These are phyloP conservation scores for Sus cebifrons DNA, from an alignment of 2,797 vertebrate species.

Conservation along the genomic window DNA sequence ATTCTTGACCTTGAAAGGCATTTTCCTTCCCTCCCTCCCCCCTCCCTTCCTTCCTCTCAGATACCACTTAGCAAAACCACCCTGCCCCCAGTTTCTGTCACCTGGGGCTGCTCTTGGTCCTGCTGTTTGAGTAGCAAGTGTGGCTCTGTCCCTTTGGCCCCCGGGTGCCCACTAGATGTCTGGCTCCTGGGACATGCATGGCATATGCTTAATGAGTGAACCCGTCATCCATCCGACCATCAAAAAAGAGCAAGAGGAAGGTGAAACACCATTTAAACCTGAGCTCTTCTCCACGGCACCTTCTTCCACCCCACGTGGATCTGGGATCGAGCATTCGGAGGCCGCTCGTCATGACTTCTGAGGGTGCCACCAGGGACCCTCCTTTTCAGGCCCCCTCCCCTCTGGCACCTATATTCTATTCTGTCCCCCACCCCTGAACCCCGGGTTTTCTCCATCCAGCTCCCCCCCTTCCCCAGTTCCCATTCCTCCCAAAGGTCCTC, in stretches of 20 bases:
- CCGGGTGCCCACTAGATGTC: background rate
- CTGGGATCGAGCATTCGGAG: background rate
- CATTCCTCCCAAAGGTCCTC: background rate
- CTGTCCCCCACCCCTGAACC: no score
- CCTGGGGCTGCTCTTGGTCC: background rate
- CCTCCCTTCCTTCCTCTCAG: background rate
- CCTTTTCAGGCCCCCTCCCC: background rate
- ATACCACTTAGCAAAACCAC: background rate
- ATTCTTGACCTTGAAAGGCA: background rate
- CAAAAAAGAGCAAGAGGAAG: background rate
- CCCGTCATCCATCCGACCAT: rapidly evolving
- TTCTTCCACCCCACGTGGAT: background rate
- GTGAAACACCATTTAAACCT: background rate
- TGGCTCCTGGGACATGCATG: background rate
- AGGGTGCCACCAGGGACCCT: background rate
- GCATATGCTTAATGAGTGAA: background rate
- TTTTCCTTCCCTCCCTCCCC: background rate
- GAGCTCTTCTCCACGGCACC: background rate
- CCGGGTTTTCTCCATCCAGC: background rate
- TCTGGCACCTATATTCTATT: rapidly evolving
- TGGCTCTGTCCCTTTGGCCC: background rate
- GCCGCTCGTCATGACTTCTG: background rate
- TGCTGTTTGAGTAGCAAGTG: rapidly evolving
- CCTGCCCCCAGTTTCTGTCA: background rate
- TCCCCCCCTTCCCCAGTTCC: rapidly evolving